Evolutionary conservation across 2,797 vertebrate species (phyloP).

Genomic region (Streptopelia turtur): DNA sequence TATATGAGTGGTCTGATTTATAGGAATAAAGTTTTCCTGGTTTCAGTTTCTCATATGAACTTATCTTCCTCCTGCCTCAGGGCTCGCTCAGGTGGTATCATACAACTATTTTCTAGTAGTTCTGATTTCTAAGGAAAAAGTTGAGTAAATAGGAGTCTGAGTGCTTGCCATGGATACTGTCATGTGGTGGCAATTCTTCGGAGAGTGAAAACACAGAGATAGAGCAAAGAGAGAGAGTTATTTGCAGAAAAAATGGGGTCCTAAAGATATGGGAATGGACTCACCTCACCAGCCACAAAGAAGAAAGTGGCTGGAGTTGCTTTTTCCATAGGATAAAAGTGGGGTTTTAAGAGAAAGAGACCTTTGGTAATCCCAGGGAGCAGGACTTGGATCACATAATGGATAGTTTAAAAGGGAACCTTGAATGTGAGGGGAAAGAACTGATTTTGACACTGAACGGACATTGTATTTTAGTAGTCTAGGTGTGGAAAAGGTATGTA

Average conservation of each 20-base stretch:
- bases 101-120: background rate
- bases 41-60: background rate
- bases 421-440: background rate
- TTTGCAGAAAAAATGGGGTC: background rate
- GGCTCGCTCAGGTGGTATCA: background rate
- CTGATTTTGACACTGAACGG: background rate
- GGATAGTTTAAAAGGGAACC: background rate
- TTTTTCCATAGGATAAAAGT: background rate
- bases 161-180: background rate
- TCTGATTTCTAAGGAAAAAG: background rate
- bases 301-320: background rate
- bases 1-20: background rate
- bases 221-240: background rate
- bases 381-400: background rate
- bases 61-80: background rate
- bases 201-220: background rate
- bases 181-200: background rate
- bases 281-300: background rate
- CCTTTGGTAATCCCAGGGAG: background rate
- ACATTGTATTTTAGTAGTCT: background rate
- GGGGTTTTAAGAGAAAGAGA: background rate
- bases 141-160: background rate
- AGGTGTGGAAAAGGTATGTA: background rate
- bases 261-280: background rate
- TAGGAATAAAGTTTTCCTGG: background rate